These are phyloP conservation scores for Drosophila funebris DNA, from an alignment of 1,140 invertebrate species.

Conservation along the genomic window DNA sequence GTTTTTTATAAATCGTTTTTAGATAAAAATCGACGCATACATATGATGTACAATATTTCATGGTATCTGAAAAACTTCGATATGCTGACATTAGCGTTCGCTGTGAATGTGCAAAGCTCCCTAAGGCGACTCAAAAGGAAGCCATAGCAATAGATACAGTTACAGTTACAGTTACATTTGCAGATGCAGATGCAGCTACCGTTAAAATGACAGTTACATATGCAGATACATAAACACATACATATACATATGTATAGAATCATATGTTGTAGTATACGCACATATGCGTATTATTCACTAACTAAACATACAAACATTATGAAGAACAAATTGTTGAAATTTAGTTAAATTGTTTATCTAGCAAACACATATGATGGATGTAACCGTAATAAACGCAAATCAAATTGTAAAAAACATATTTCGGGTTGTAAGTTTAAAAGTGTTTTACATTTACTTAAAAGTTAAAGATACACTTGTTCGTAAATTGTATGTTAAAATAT, in stretches of 20 bases:
- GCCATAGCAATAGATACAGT: not conserved
- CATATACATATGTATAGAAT: not conserved
- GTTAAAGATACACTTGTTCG: conserved; percentile 39
- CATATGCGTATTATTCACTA: conserved; percentile 21
- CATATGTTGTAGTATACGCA: not conserved
- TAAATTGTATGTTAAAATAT: conserved; percentile 27
- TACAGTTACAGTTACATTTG: not conserved
- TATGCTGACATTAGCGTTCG: conserved; percentile 86
- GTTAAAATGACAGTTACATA: no score
- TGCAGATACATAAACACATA: not conserved
- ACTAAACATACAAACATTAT: conserved; percentile 24
- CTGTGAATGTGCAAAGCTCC: conserved; percentile 85
- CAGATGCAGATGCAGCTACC: no score
- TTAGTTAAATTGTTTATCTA: conserved; percentile 39
- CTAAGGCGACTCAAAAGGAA: conserved; percentile 21
- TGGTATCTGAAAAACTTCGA: conserved; percentile 90
- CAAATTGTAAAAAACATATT: conserved; percentile 23
- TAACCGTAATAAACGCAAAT: conserved; percentile 12
- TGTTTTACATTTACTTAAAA: conserved; percentile 49
- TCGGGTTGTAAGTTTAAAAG: conserved; percentile 22
- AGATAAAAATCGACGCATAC: conserved; percentile 90
- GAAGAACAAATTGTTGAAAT: conserved; percentile 30
- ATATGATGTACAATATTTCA: conserved; percentile 88
- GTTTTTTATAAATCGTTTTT: conserved; percentile 93
- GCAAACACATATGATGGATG: conserved; percentile 16